These are phyloP conservation scores for Mesaphorura yosii DNA, from an alignment of 1,140 invertebrate species.

Conservation along the genomic window DNA sequence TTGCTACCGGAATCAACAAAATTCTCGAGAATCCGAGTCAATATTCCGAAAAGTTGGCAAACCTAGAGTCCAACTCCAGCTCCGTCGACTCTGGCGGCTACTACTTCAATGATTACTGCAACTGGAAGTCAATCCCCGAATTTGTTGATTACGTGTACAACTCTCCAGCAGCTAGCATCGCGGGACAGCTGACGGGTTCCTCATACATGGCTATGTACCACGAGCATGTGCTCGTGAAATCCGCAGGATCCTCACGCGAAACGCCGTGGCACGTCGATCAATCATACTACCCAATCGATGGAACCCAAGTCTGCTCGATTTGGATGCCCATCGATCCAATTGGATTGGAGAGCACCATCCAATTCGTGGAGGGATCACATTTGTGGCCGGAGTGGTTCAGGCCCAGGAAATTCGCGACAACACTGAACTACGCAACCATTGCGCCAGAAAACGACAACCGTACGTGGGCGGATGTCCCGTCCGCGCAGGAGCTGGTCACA, in stretches of 20 bases:
- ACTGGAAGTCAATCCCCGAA: too few species aligned
- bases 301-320: background rate
- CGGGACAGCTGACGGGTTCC: background rate
- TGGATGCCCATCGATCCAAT: background rate
- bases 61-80: too few species aligned
- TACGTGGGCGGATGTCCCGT: background rate
- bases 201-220: background rate
- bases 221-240: conserved; percentile 8
- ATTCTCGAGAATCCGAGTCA: background rate
- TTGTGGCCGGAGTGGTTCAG: background rate
- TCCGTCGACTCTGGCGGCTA: too few species aligned
- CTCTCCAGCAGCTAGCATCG: background rate
- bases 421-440: background rate
- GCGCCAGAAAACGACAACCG: background rate
- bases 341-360: background rate
- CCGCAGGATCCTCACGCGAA: background rate
- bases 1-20: background rate
- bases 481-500: background rate
- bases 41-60: background rate
- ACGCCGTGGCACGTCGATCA: conserved; percentile 6
- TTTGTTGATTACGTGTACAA: background rate
- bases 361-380: background rate
- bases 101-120: too few species aligned
- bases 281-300: conserved; percentile 8
- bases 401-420: background rate